Evolutionary conservation across 2,888 invertebrate genomes (phyloP).

Genomic region (Calameuta pallipes): DNA sequence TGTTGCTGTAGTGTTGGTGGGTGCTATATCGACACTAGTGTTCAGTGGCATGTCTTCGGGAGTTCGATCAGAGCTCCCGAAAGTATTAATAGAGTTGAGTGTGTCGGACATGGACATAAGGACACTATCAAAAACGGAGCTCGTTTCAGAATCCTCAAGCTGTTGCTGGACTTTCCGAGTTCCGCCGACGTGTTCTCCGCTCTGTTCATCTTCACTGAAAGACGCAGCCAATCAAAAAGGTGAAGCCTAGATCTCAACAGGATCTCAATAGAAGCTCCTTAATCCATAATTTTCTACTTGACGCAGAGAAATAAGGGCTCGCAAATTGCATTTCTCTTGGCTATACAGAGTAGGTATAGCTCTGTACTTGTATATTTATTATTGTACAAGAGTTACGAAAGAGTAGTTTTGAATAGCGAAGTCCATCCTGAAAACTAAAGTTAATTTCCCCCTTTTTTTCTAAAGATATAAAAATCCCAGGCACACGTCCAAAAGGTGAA

Average conservation of each 20-base stretch:
- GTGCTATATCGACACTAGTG: slow-evolving; percentile 35
- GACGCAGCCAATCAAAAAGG: slow-evolving; percentile 13
- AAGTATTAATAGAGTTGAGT: slow-evolving; percentile 65
- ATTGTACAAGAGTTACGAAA: background rate
- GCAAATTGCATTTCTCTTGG: background rate
- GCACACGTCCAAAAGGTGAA: background rate
- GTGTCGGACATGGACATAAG: slow-evolving; percentile 66
- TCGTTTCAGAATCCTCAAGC: slow-evolving; percentile 60
- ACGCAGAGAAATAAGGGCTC: background rate
- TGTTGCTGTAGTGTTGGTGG: slow-evolving; percentile 1
- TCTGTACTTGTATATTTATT: background rate
- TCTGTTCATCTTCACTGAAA: slow-evolving; percentile 60
- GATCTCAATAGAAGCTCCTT: background rate
- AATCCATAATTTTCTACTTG: background rate
- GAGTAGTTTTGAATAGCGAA: background rate
- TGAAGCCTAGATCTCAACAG: background rate
- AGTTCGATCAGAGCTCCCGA: slow-evolving; percentile 64
- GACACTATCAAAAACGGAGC: slow-evolving; percentile 64
- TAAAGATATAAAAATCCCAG: background rate
- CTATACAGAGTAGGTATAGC: background rate
- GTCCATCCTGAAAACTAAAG: background rate
- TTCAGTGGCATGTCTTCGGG: slow-evolving; percentile 64
- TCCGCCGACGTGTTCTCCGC: slow-evolving; percentile 49
- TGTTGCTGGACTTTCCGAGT: slow-evolving; percentile 52
- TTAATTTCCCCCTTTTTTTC: background rate